Evolutionary conservation across 2,888 invertebrate genomes (phyloP).

Genomic region (Caenorhabditis macrosperma): DNA sequence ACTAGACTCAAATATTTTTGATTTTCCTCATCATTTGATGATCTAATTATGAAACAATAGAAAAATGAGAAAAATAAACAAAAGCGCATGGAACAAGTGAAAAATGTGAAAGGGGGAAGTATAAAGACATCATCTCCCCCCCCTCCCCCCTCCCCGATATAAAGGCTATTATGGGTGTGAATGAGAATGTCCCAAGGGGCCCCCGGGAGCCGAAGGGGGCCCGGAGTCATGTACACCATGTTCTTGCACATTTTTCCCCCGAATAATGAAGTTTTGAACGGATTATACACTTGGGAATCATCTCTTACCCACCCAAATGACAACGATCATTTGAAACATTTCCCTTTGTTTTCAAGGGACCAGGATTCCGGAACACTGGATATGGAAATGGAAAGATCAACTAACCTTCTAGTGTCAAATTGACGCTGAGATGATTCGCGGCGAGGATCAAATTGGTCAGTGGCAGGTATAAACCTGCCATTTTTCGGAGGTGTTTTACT

Average conservation of each 20-base stretch:
- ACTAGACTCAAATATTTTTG: no score
- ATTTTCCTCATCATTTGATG: no score
- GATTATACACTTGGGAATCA: constrained; percentile 8
- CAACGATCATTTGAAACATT: background rate
- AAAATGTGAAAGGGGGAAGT: background rate
- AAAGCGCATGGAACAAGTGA: background rate
- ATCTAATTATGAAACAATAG: background rate
- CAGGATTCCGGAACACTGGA: no score
- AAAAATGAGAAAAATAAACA: no score
- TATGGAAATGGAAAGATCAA: constrained; percentile 19
- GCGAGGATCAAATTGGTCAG: constrained; percentile 72
- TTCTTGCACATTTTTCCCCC: background rate
- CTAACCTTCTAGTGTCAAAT: constrained; percentile 71
- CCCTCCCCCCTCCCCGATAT: background rate
- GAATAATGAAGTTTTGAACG: background rate
- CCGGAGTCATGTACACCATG: background rate
- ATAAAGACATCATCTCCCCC: background rate
- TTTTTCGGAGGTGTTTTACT: constrained; percentile 15
- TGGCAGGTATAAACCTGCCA: constrained; percentile 73
- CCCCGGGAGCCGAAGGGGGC: no score
- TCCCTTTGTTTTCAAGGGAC: no score
- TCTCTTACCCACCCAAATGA: no score
- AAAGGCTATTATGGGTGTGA: constrained; percentile 26
- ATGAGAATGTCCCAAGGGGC: constrained; percentile 13
- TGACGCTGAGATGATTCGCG: constrained; percentile 73